Conservation (phyloP, 2,888 invertebrate genomes). For the Harpalus rubripes region DNA sequence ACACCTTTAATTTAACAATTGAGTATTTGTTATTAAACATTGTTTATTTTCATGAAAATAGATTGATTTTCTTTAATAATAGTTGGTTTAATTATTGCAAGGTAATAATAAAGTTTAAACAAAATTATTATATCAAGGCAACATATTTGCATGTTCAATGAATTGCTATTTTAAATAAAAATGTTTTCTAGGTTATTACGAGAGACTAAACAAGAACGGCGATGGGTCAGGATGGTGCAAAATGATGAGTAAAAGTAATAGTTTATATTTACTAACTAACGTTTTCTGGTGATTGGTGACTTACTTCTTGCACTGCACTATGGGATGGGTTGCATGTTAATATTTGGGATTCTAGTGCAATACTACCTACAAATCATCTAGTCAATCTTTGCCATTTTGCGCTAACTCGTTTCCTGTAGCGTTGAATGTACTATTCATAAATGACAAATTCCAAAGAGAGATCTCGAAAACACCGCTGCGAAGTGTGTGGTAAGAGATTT, state of each 20-base stretch:
- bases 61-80: slow-evolving; percentile 4
- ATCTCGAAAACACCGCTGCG: slow-evolving; percentile 79
- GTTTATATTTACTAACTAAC: slow-evolving; percentile 70
- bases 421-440: slow-evolving; percentile 45
- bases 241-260: slow-evolving; percentile 62
- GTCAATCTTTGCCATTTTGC: slow-evolving; percentile 63
- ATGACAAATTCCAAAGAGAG: slow-evolving; percentile 73
- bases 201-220: slow-evolving; percentile 54
- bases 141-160: slow-evolving; percentile 28
- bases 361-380: slow-evolving; percentile 62
- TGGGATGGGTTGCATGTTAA: slow-evolving; percentile 74
- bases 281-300: slow-evolving; percentile 74
- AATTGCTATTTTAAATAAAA: slow-evolving; percentile 44
- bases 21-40: slow-evolving; percentile 10
- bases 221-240: slow-evolving; percentile 31
- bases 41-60: slow-evolving; percentile 27
- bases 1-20: slow-evolving; percentile 57
- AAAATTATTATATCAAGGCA: neutral
- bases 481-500: slow-evolving; percentile 83
- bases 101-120: neutral
- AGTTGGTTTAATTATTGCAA: neutral
- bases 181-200: slow-evolving; percentile 64
- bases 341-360: slow-evolving; percentile 63
- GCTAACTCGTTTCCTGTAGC: slow-evolving; percentile 56
- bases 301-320: slow-evolving; percentile 71